Conservation (phyloP, 2,888 invertebrate genomes). For the Eupithecia pulchellata region DNA sequence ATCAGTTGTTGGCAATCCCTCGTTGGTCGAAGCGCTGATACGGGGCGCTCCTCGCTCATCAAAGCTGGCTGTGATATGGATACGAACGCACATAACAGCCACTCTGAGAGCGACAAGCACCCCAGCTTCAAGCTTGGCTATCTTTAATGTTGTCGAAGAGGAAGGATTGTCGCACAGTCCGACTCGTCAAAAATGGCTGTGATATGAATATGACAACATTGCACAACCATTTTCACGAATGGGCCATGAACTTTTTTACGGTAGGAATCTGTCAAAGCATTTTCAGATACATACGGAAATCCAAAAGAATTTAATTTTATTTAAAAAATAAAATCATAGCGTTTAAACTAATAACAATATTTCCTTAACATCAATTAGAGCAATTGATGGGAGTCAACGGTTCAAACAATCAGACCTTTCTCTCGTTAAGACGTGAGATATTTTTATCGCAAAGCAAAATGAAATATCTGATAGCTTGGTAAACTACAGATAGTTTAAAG, state of each 20-base stretch:
- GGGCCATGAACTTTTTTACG: conserved; percentile 66
- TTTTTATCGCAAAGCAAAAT: background rate
- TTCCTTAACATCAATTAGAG: background rate
- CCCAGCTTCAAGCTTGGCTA: background rate
- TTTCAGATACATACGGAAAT: background rate
- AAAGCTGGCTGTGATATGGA: conserved; percentile 99
- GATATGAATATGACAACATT: conserved; percentile 89
- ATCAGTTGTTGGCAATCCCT: background rate
- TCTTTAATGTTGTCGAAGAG: background rate
- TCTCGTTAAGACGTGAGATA: background rate
- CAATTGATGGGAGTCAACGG: background rate
- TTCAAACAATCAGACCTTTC: background rate
- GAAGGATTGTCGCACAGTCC: conserved; percentile 82
- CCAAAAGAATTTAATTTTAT: background rate
- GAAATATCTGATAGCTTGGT: background rate
- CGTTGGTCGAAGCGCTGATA: background rate
- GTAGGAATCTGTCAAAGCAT: background rate
- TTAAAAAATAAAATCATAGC: background rate
- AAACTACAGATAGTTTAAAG: background rate
- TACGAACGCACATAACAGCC: conserved; percentile 92
- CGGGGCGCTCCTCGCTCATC: conserved; percentile 89
- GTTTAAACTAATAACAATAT: background rate
- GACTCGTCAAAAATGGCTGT: conserved; percentile 98
- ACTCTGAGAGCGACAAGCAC: conserved; percentile 92
- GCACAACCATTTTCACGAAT: conserved; percentile 93